phyloP scores from a whole-genome alignment of 2,888 invertebrate species.

The Lithodes maja region DNA sequence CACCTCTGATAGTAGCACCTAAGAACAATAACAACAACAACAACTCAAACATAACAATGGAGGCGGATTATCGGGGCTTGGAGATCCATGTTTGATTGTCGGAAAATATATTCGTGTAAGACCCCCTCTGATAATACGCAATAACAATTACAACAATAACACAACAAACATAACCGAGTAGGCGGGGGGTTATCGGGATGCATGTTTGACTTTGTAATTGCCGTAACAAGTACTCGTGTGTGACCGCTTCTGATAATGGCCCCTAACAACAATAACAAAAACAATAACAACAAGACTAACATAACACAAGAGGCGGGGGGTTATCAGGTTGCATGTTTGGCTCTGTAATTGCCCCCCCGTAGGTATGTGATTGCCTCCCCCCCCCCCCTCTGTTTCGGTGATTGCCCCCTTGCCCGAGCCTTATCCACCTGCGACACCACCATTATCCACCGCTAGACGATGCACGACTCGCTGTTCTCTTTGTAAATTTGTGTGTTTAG shows the following conservation, averaged over 20 bases:
- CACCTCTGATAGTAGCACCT: too few relatives aligned
- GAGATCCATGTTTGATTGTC: too few relatives aligned
- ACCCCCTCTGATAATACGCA: background rate
- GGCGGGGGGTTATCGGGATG: too few relatives aligned
- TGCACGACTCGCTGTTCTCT: background rate
- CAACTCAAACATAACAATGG: too few relatives aligned
- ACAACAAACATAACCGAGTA: background rate
- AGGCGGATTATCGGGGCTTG: too few relatives aligned
- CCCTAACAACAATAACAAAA: background rate
- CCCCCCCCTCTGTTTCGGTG: too few relatives aligned
- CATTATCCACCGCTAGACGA: background rate
- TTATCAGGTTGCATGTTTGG: slow-evolving; percentile 17
- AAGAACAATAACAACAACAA: too few relatives aligned
- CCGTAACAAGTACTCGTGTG: too few relatives aligned
- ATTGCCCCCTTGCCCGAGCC: background rate
- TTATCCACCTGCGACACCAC: slow-evolving; percentile 1
- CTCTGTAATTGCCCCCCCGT: background rate
- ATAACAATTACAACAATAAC: background rate
- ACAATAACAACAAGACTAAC: background rate
- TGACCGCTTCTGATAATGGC: background rate
- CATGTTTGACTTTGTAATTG: too few relatives aligned
- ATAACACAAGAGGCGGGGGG: background rate
- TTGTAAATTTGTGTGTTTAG: background rate
- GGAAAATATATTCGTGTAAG: background rate
- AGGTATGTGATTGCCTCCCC: too few relatives aligned